These are phyloP conservation scores for Hormaphis cornu DNA, from an alignment of 1,140 invertebrate genomes.

Conservation along the genomic window DNA sequence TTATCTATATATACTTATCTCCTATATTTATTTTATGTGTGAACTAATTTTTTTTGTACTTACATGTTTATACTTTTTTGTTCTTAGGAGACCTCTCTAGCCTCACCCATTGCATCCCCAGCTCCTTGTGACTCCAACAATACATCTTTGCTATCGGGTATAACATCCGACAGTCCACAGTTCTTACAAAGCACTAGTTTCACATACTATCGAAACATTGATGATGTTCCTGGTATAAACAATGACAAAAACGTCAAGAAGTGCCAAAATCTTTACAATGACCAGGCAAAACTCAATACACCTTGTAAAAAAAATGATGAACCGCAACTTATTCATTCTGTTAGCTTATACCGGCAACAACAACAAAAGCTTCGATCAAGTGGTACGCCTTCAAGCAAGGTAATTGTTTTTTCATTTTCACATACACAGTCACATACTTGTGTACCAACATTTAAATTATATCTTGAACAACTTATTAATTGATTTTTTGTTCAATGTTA, in stretches of 20 bases:
- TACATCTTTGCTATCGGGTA: not conserved
- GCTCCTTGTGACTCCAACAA: not conserved
- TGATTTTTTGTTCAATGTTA: no score
- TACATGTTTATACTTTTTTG: not conserved
- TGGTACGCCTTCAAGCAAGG: not conserved
- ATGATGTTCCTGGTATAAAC: not conserved
- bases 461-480: no score
- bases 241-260: no score
- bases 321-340: not conserved
- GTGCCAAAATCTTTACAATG: no score
- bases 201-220: not conserved
- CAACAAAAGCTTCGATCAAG: not conserved
- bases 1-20: no score
- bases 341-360: conserved; percentile 5
- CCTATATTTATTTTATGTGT: no score
- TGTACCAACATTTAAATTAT: no score
- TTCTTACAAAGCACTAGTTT: not conserved
- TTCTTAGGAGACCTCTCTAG: not conserved
- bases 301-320: not conserved
- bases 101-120: not conserved
- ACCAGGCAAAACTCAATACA: not conserved
- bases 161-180: not conserved
- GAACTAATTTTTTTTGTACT: no score
- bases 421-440: no score
- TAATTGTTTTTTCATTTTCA: no score